These are phyloP conservation scores for Strongylocentrotus purpuratus DNA, from an alignment of 35 echinoderm and acorn worm species.

Conservation along the genomic window DNA sequence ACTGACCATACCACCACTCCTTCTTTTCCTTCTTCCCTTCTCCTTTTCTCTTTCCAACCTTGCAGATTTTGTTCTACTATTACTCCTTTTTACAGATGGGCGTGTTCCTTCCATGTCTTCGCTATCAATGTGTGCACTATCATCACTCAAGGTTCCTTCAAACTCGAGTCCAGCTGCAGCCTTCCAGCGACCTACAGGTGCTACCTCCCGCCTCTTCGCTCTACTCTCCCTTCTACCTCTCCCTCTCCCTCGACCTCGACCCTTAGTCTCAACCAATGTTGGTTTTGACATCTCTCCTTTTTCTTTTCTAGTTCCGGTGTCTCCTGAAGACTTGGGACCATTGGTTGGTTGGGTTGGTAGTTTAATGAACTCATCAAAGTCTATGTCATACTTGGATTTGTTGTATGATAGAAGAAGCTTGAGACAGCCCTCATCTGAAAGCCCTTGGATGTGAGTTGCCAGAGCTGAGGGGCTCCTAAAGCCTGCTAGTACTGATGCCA, in stretches of 20 bases:
- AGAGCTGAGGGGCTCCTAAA: conserved; percentile 36
- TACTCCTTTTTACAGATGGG: not conserved
- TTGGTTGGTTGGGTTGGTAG: not conserved
- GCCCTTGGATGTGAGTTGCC: conserved; percentile 47
- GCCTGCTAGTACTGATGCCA: conserved; percentile 45
- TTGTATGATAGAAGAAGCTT: conserved; percentile 57
- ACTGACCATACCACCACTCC: not conserved
- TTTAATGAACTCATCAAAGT: conserved; percentile 32
- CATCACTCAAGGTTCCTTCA: not conserved
- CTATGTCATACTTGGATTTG: conserved; percentile 44
- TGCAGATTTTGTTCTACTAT: not conserved
- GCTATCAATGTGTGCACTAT: not conserved
- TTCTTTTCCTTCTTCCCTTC: not conserved
- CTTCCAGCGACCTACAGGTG: not conserved
- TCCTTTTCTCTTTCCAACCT: not conserved
- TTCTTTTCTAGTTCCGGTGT: not conserved
- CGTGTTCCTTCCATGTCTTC: not conserved
- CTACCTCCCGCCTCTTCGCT: not conserved
- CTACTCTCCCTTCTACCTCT: not conserved
- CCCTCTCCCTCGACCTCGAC: not conserved
- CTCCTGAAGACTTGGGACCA: not conserved
- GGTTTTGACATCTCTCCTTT: not conserved
- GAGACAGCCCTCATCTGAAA: conserved; percentile 34
- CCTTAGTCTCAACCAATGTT: not conserved
- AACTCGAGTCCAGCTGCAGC: not conserved